Evolutionary conservation across 2,888 invertebrate species (phyloP).

Genomic region (Sesamia inferens): DNA sequence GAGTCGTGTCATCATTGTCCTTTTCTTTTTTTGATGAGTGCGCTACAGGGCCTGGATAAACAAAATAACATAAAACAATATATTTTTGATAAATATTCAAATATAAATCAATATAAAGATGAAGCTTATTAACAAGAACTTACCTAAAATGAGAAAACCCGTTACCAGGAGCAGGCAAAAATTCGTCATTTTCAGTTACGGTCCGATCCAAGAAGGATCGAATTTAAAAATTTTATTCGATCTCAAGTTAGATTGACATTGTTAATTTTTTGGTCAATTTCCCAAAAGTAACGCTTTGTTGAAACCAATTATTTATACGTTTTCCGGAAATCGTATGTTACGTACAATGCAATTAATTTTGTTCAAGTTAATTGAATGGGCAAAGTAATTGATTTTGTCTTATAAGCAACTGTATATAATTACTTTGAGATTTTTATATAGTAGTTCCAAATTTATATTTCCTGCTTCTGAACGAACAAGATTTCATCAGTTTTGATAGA

Average conservation of each 20-base stretch:
- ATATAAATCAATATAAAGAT: background rate
- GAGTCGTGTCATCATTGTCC: constrained; percentile 30
- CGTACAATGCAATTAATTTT: constrained; percentile 41
- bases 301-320: constrained; percentile 67
- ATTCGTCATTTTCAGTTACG: constrained; percentile 69
- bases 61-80: background rate
- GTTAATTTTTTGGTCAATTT: constrained; percentile 73
- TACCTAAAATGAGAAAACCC: constrained; percentile 70
- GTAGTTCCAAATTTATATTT: background rate
- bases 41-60: constrained; percentile 57
- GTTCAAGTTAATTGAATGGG: constrained; percentile 53
- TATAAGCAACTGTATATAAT: constrained; percentile 18
- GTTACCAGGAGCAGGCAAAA: constrained; percentile 61
- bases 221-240: constrained; percentile 56
- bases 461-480: background rate
- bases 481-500: background rate
- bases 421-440: constrained; percentile 18
- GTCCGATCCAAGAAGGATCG: constrained; percentile 73
- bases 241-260: constrained; percentile 43
- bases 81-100: background rate
- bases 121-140: constrained; percentile 46
- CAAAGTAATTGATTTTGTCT: constrained; percentile 23
- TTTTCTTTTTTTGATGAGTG: constrained; percentile 55
- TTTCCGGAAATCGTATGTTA: constrained; percentile 59
- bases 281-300: constrained; percentile 63